Percentiles rank a stretch among this genome's conserved stretches.
phyloP scores from a whole-genome alignment of 2,113 vertebrate genomes.

The Dendropsophus ebraccatus region DNA sequence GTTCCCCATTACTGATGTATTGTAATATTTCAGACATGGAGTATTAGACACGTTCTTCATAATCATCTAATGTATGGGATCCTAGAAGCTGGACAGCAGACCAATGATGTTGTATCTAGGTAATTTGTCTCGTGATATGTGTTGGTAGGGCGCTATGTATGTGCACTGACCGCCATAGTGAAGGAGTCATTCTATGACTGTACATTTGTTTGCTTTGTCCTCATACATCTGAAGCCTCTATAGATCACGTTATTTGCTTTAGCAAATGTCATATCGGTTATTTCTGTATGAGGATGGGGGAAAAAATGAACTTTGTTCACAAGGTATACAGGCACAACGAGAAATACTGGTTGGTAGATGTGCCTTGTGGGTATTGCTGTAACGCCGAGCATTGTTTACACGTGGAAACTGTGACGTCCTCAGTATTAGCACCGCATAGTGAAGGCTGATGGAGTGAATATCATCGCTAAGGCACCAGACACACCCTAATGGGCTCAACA shows the following conservation, averaged over 20 bases:
- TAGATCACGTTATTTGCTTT: conserved; percentile 22
- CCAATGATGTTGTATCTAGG: too few relatives aligned
- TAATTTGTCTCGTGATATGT: not conserved
- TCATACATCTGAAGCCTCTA: not conserved
- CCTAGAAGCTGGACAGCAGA: too few relatives aligned
- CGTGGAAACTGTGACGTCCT: not conserved
- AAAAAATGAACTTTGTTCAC: conserved; percentile 30
- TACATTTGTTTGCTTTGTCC: not conserved
- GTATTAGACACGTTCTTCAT: too few relatives aligned
- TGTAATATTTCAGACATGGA: too few relatives aligned
- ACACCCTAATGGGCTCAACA: not conserved
- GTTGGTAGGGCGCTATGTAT: not conserved
- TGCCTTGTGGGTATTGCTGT: not conserved
- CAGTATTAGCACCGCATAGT: not conserved
- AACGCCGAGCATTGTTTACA: not conserved
- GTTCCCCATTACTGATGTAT: too few relatives aligned
- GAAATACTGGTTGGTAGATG: conserved; percentile 26
- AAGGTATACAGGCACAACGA: conserved; percentile 15
- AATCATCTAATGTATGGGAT: too few relatives aligned
- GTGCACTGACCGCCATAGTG: not conserved
- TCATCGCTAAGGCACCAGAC: not conserved
- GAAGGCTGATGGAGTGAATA: not conserved
- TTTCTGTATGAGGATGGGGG: not conserved
- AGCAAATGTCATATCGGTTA: not conserved
- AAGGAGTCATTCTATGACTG: not conserved